These are phyloP conservation scores for Spodoptera litura DNA, from an alignment of 1,140 invertebrate genomes.

Conservation along the genomic window DNA sequence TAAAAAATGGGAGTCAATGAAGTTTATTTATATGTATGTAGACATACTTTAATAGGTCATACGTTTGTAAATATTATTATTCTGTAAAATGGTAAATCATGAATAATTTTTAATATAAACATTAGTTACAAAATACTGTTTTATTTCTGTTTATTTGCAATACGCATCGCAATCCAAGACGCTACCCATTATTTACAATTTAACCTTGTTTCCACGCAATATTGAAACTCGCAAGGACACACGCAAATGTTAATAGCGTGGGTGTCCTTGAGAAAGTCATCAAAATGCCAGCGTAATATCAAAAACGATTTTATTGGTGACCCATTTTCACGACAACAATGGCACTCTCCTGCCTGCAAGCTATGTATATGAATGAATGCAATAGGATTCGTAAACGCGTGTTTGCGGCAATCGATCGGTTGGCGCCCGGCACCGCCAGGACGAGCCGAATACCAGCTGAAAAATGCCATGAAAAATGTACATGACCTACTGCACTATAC, in stretches of 20 bases:
- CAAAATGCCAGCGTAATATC: not conserved
- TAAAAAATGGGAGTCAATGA: constrained; percentile 80
- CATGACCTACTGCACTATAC: constrained; percentile 45
- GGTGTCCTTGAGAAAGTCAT: constrained; percentile 27
- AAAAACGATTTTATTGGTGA: constrained; percentile 35
- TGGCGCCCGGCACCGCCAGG: constrained; percentile 72
- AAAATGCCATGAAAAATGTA: constrained; percentile 74
- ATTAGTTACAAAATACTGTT: constrained; percentile 83
- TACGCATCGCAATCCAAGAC: not conserved
- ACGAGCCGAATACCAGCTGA: constrained; percentile 59
- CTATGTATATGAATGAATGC: constrained; percentile 56
- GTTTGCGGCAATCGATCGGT: constrained; percentile 71
- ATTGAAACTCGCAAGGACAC: constrained; percentile 29
- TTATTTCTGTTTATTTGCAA: constrained; percentile 66
- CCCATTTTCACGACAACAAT: constrained; percentile 43
- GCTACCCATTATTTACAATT: not conserved
- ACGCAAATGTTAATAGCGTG: constrained; percentile 12
- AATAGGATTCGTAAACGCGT: constrained; percentile 54
- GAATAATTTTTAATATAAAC: constrained; percentile 84
- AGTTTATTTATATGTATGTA: constrained; percentile 82
- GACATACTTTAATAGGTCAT: constrained; percentile 77
- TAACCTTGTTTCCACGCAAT: constrained; percentile 12
- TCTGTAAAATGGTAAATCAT: constrained; percentile 85
- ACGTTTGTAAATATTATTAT: constrained; percentile 85
- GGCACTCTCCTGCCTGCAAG: constrained; percentile 16